Evolutionary conservation across 2,113 vertebrate species (phyloP).

Genomic region (Dendropsophus ebraccatus): DNA sequence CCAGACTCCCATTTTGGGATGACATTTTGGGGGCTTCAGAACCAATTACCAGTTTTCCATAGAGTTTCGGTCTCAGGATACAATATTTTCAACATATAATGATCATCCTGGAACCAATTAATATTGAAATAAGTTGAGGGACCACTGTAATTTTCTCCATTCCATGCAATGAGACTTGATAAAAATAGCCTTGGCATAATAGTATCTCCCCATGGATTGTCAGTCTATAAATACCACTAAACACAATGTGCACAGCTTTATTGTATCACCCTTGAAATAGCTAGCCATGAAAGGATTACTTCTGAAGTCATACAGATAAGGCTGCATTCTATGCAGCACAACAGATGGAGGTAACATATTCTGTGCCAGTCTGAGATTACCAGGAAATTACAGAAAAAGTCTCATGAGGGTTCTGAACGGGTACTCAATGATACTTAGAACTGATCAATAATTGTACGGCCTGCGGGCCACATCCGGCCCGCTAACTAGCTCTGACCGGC

Average conservation of each 20-base stretch:
- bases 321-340: neutral
- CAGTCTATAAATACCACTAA: slow-evolving; percentile 26
- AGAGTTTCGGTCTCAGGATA: too few relatives aligned
- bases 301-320: slow-evolving; percentile 37
- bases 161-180: neutral
- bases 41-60: too few relatives aligned
- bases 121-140: too few relatives aligned
- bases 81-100: too few relatives aligned
- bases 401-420: neutral
- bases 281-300: slow-evolving; percentile 26
- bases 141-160: neutral
- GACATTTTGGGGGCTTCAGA: too few relatives aligned
- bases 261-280: slow-evolving; percentile 14
- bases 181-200: neutral
- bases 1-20: too few relatives aligned
- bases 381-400: neutral
- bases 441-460: too few relatives aligned
- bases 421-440: neutral
- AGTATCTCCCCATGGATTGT: neutral
- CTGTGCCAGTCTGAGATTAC: neutral
- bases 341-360: slow-evolving; percentile 15
- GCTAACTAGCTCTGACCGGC: too few relatives aligned
- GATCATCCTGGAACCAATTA: too few relatives aligned
- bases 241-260: slow-evolving; percentile 38
- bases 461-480: too few relatives aligned